Evolutionary conservation across 2,797 vertebrate species (phyloP).

Genomic region (Parotocinclus haroldoi): DNA sequence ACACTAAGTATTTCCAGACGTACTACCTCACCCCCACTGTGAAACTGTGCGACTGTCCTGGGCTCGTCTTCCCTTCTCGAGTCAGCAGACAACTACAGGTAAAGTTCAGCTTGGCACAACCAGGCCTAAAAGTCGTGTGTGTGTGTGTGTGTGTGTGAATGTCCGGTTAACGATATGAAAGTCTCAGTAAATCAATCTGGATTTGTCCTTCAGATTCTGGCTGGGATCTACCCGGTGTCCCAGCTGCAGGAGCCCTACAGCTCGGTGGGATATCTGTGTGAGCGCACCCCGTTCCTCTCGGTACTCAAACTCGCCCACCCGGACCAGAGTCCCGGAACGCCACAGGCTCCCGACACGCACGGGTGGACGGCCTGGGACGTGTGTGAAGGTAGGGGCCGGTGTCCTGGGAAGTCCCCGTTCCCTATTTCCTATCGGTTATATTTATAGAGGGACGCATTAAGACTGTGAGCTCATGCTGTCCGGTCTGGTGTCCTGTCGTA

Average conservation of each 20-base stretch:
- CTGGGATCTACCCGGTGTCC: conserved; percentile 86
- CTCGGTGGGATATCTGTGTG: conserved; percentile 84
- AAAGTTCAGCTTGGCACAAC: not conserved
- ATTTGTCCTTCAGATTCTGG: conserved; percentile 71
- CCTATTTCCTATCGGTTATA: too few relatives aligned
- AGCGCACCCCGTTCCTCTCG: conserved; percentile 72
- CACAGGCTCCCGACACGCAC: conserved; percentile 58
- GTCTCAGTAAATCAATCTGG: too few relatives aligned
- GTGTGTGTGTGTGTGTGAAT: too few relatives aligned
- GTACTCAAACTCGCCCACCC: conserved; percentile 82
- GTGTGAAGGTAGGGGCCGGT: conserved; percentile 78
- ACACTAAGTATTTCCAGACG: conserved; percentile 96
- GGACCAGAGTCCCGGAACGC: conserved; percentile 45
- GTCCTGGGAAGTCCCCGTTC: not conserved
- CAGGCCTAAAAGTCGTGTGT: too few relatives aligned
- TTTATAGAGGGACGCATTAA: not conserved
- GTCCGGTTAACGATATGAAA: too few relatives aligned
- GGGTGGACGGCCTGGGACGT: conserved; percentile 89
- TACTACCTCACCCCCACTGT: conserved; percentile 89
- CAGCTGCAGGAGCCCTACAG: conserved; percentile 93
- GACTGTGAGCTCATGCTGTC: not conserved
- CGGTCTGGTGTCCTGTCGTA: too few relatives aligned
- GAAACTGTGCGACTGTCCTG: conserved; percentile 90
- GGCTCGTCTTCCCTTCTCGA: conserved; percentile 84
- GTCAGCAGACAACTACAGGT: conserved; percentile 86